Percentiles rank a stretch among this genome's conserved stretches.
These are phyloP conservation scores for Fratercula arctica DNA, from an alignment of 2,797 vertebrate genomes.

Conservation along the genomic window DNA sequence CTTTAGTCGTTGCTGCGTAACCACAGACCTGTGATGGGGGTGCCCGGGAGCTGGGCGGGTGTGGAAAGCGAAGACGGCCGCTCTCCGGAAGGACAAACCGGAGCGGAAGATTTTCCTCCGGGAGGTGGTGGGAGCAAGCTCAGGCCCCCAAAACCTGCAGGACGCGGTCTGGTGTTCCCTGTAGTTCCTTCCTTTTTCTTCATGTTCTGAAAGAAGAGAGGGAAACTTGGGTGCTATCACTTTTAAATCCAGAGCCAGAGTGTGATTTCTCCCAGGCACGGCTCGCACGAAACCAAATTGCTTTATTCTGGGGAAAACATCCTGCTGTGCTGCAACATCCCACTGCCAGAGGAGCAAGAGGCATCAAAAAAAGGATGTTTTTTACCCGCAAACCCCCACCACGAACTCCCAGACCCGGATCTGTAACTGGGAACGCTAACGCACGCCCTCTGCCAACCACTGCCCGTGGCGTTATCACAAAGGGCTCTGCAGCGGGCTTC, in stretches of 20 bases:
- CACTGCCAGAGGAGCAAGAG: not conserved
- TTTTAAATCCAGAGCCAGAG: rapidly evolving
- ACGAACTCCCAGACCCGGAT: not conserved
- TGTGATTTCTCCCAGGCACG: rapidly evolving
- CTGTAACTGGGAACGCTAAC: not conserved
- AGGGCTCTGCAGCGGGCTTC: not conserved
- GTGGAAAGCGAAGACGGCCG: not conserved
- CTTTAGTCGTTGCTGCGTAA: rapidly evolving
- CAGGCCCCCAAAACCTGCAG: conserved; percentile 55
- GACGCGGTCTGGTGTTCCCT: conserved; percentile 74
- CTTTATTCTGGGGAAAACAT: not conserved
- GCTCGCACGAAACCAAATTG: rapidly evolving
- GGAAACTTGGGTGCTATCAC: not conserved
- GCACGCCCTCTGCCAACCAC: not conserved
- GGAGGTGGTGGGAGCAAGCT: conserved; percentile 89
- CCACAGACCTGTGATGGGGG: conserved; percentile 77
- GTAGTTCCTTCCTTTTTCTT: conserved; percentile 87
- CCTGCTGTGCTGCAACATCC: rapidly evolving
- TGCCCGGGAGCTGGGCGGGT: not conserved
- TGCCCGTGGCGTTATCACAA: rapidly evolving
- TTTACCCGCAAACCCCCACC: not conserved
- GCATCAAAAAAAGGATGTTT: not conserved
- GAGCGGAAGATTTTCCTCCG: conserved; percentile 74
- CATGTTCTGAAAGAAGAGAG: conserved; percentile 79
- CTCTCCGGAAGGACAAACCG: conserved; percentile 66